Evolutionary conservation across 2,888 invertebrate genomes (phyloP), one percentile per base, ranked within the genome.

Genomic region (Sussaba pulchella): DNA sequence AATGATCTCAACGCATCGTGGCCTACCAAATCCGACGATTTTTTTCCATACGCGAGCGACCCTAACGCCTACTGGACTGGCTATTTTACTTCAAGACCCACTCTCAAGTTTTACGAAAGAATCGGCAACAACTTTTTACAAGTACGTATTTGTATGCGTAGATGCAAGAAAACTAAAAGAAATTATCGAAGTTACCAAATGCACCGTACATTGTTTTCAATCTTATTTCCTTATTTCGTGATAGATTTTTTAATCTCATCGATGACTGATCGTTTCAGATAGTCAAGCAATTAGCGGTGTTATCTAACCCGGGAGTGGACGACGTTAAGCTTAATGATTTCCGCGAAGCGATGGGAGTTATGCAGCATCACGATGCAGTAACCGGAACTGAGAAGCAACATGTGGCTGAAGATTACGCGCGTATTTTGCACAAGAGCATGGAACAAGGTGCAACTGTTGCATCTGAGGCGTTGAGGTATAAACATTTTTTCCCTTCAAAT

Each of bases 331-430:
- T 96, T 24, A 93, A 95, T 70, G 93, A 93, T 24, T 93, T 97
- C 39, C 95, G 95, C 9, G 95, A 96, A 87, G 95, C 95, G 0
- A 96, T 97, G 95, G 97, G 96, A 1, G 93, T 97, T 0, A 95
- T 97, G 95, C 98, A 99, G 90, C 99, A 99, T 90, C 99, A 99
- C 89, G 98, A 99, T 91, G 97, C 96, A 0, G 95, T 99, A 0
- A 97, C 97, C 0, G 97, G 97, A 6, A 97, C 97, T 0, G 97
- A 97, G 90, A 96, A 98, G 90, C 94, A 98, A 90, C 94, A 96
- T 91, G 96, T 99, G 0, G 96, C 99, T 0, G 91, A 95, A 64
- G 99, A 99, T 92, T 99, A 99, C 91, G 95, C 96, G 24, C 93
- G 96, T 31, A 92, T 97, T 41, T 92, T 99, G 10, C 93, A 94